These are phyloP conservation scores for Xerus rutilus DNA, from an alignment of 2,797 vertebrate genomes.

Conservation along the genomic window DNA sequence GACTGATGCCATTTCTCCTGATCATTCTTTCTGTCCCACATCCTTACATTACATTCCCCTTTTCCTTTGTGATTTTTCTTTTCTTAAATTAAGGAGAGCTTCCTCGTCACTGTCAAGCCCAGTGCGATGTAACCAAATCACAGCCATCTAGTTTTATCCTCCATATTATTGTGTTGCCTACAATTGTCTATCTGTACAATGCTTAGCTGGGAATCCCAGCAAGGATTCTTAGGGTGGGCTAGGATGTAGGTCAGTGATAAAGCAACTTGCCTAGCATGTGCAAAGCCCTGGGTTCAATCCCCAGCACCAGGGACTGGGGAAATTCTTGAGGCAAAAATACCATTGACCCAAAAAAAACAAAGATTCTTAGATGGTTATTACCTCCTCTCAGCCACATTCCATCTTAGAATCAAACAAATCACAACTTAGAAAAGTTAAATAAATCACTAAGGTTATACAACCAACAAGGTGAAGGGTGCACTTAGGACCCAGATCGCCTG, in stretches of 20 bases:
- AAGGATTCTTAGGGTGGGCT: neutral
- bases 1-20: neutral
- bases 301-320: too few relatives aligned
- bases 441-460: neutral
- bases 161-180: neutral
- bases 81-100: neutral
- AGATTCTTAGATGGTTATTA: neutral
- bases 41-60: neutral
- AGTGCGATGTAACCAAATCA: neutral
- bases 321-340: constrained; percentile 16
- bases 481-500: neutral
- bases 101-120: neutral
- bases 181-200: neutral
- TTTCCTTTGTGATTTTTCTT: neutral
- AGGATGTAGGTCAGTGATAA: neutral
- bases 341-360: neutral
- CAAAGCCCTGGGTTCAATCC: neutral
- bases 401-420: constrained; percentile 23
- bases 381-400: neutral
- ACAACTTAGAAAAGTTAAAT: neutral
- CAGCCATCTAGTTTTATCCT: neutral
- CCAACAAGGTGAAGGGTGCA: neutral
- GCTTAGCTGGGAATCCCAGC: neutral
- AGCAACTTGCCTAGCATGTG: neutral
- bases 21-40: neutral